phyloP scores from a whole-genome alignment of 2,797 vertebrate genomes.

The Synaphobranchus kaupii region DNA sequence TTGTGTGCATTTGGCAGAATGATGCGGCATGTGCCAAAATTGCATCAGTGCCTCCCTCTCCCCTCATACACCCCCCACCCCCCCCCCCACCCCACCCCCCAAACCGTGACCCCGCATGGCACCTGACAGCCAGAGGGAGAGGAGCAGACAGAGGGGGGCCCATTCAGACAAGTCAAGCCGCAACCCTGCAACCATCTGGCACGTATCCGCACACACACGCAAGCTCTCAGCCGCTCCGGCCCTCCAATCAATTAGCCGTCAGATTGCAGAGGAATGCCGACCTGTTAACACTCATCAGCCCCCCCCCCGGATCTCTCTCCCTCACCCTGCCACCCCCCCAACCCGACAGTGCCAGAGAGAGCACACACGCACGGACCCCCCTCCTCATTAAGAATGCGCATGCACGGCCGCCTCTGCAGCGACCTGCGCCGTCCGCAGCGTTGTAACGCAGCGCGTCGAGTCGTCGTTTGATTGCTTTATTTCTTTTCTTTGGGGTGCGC shows the following conservation, averaged over 20 bases:
- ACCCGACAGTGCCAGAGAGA: conserved; percentile 35
- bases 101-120: not conserved
- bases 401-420: conserved; percentile 48
- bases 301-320: conserved; percentile 18
- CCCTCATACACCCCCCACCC: not conserved
- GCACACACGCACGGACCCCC: conserved; percentile 33
- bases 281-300: conserved; percentile 55
- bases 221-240: conserved; percentile 54
- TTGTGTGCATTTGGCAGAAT: not conserved
- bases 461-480: conserved; percentile 75
- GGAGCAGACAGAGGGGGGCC: conserved; percentile 12
- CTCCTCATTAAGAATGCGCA: conserved; percentile 53
- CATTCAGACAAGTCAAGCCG: conserved; percentile 59
- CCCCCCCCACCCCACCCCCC: not conserved
- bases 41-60: conserved; percentile 43
- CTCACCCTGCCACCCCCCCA: conserved; percentile 20
- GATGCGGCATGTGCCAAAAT: conserved; percentile 57
- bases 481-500: conserved; percentile 19
- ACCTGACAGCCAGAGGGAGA: not conserved
- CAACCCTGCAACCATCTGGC: conserved; percentile 66
- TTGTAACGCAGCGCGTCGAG: conserved; percentile 58
- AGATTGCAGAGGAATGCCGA: conserved; percentile 65
- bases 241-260: conserved; percentile 71
- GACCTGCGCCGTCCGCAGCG: no score
- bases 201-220: conserved; percentile 53